Evolutionary conservation across 2,113 vertebrate genomes (phyloP), one percentile per base, ranked within the genome.

Genomic region (Protomyctophum bolini): DNA sequence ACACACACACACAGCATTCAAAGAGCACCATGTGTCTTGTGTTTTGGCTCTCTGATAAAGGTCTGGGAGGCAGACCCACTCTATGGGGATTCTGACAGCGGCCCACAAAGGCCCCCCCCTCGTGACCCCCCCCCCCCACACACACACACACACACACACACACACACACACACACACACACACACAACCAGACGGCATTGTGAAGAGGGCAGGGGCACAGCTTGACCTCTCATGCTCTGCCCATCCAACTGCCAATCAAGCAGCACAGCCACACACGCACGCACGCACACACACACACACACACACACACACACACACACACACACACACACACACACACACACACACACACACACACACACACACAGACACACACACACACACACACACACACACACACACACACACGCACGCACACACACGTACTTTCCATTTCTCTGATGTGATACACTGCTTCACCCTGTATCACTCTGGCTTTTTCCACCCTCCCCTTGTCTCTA

Each of bases 181-280:
- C 80, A 63, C 57, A 29, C 68, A 60, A 50, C 86, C 84, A 69
- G 68, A 77, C 63, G 73, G 66, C 64, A 75, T 58, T 50, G 62
- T 86, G 79, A 89, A 90, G 33, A 41, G 88, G 89, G 78, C 88
- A 89, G 33, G 68, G 67, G n/a, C 89, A 11, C 89, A 84, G 88
- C 83, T 72, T 66, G 88, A 81, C 73, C 83, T 63, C 70, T 9
- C 28, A 56, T 62, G 70, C 68, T 81, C 86, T 55, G 8, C 58
- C 15, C 79, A 62, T 80, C 63, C 41, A 63, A 52, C 81, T 88
- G 91, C 77, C 89, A 84, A 64, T 91, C 84, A 85, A 76, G 10
- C 29, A 51, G 51, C 41, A 45, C 15, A 33, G 2, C 2, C 33
- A 6, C 33, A 3, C 33, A 6, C 2, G 5, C 33, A 3, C 33